Base-by-base conservation (phyloP, 2,113 vertebrate genomes). In the Hystrix cristata region DNA sequence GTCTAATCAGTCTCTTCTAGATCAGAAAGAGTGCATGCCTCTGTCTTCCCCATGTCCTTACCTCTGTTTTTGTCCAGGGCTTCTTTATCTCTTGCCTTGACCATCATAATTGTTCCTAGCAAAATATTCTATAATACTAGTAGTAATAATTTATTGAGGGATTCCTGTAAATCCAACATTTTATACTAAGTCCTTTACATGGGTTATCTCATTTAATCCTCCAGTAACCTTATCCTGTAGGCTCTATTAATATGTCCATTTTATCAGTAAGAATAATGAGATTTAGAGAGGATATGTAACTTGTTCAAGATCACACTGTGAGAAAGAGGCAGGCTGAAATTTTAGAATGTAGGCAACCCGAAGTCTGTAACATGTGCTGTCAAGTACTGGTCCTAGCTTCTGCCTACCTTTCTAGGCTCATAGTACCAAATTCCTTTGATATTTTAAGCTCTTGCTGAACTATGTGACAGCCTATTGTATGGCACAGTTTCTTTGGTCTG, bases 261-360 rank as follows among this genome's bases (percentile, higher is more conserved):
- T 95, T 95, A 72, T 88, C 51, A 78, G 5, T 60, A 25, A 87
- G 55, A 48, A 95, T 64, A 82, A 46, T 67, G 34, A 90, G 5
- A 19, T 89, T 91, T 72, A 97, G 86, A 83, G 72, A 74, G 29
- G 46, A 43, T 86, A 43, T 64, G 16, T 65, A 89, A 43, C 31
- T 91, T 97, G 62, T 76, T 89, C 57, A 89, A 71, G 90, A n/a
- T 91, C 64, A 80, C 1, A 59, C 12, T 79, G 62, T 46, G 89
- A 89, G 62, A 97, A 85, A 89, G 67, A 94, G 79, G 48, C 53
- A 95, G 69, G 46, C 31, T 93, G n/a, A 91, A 74, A 71, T 82
- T 82, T 93, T 84, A 90, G 51, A 95, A 38, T 74, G 78, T 48
- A 72, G 55, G 55, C 38, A 69, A 16, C 27, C 64, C 55, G 0